These are phyloP conservation scores for Podarcis siculus DNA, from an alignment of 2,797 vertebrate species.

Conservation along the genomic window DNA sequence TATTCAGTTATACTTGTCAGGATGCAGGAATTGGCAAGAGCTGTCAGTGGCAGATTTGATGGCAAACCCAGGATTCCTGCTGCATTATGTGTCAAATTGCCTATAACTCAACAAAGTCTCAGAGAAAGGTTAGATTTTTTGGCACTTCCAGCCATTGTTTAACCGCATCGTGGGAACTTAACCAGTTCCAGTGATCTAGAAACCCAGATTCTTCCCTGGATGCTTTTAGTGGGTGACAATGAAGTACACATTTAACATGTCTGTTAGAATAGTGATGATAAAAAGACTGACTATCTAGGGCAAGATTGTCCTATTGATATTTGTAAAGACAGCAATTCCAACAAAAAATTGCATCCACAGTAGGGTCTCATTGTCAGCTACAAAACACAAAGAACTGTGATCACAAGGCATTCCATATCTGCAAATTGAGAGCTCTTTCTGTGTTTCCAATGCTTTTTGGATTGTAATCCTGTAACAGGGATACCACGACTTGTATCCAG, in stretches of 20 bases:
- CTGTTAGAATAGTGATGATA: background rate
- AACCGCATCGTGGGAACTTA: conserved; percentile 21
- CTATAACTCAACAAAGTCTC: background rate
- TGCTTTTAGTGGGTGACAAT: conserved; percentile 44
- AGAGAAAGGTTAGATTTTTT: conserved; percentile 7
- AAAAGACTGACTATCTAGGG: conserved; percentile 23
- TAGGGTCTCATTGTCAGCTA: background rate
- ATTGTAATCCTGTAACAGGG: background rate
- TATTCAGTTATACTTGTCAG: background rate
- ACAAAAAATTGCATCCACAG: background rate
- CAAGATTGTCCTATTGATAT: background rate
- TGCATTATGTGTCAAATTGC: background rate
- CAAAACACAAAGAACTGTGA: background rate
- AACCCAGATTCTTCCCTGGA: conserved; percentile 37
- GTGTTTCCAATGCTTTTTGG: background rate
- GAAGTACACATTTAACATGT: conserved; percentile 45
- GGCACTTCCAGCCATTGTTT: conserved; percentile 20
- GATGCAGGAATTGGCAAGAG: background rate
- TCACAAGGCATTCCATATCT: background rate
- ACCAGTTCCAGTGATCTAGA: conserved; percentile 30
- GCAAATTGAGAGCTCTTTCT: background rate
- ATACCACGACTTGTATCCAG: background rate
- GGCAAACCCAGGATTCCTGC: background rate
- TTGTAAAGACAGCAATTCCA: background rate
- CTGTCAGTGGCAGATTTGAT: background rate